phyloP scores from a whole-genome alignment of 2,113 vertebrate genomes.

The Entomyzon cyanotis region DNA sequence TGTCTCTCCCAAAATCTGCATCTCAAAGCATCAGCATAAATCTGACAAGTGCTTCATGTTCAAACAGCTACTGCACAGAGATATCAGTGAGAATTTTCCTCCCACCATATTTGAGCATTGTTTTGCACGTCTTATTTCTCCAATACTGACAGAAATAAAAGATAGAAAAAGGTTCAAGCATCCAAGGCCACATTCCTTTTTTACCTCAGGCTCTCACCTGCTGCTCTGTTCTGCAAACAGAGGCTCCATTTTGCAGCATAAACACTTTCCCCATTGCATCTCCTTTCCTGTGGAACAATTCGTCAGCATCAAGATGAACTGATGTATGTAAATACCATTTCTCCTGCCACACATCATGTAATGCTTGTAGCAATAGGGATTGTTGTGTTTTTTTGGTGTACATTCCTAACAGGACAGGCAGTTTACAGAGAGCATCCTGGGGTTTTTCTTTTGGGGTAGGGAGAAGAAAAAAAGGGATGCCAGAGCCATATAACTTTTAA shows the following conservation, averaged over 20 bases:
- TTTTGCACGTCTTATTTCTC: not conserved
- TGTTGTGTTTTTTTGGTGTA: not conserved
- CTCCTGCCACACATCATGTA: not conserved
- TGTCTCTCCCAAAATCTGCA: not conserved
- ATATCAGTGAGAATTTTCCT: not conserved
- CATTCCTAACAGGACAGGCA: not conserved
- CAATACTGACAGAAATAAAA: not conserved
- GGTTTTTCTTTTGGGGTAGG: not conserved
- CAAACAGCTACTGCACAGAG: not conserved
- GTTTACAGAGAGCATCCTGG: not conserved
- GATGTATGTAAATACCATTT: not conserved
- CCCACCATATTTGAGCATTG: not conserved
- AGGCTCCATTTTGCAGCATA: not conserved
- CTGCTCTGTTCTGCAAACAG: not conserved
- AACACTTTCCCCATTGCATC: fast-evolving
- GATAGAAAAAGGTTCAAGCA: not conserved
- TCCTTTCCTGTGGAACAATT: not conserved
- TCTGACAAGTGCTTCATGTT: not conserved
- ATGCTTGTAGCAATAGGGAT: not conserved
- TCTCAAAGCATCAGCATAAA: not conserved
- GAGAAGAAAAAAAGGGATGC: too few species aligned
- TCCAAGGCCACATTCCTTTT: not conserved
- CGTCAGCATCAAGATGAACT: not conserved
- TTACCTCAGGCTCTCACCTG: not conserved
- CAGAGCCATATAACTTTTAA: not conserved